A percentile compares a stretch with the other conserved stretches of the same genome.
Evolutionary conservation across 2,797 vertebrate genomes (phyloP).

Genomic region (Helarctos malayanus): DNA sequence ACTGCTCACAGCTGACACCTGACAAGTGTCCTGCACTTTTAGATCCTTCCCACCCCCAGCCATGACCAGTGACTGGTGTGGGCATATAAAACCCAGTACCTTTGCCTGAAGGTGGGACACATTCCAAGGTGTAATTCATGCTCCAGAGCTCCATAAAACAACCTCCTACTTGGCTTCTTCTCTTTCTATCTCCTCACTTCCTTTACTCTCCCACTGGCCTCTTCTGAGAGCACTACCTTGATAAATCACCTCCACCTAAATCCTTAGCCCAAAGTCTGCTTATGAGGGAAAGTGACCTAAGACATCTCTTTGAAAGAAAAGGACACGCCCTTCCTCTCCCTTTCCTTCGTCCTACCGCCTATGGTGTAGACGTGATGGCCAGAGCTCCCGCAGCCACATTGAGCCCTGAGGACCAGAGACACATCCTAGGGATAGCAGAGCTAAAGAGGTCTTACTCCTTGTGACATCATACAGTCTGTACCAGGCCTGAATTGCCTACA

Average conservation of each 20-base stretch:
- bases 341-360: background rate
- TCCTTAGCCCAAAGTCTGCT: background rate
- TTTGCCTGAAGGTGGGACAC: background rate
- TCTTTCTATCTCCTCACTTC: background rate
- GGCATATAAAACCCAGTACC: background rate
- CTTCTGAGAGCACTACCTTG: background rate
- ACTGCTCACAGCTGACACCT: background rate
- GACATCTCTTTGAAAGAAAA: background rate
- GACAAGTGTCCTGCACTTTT: background rate
- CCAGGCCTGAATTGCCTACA: background rate
- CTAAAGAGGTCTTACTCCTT: background rate
- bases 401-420: background rate
- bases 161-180: background rate
- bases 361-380: background rate
- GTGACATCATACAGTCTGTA: background rate
- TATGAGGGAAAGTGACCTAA: background rate
- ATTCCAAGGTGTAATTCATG: background rate
- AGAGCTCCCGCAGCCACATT: fast-evolving
- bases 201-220: background rate
- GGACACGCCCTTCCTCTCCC: background rate
- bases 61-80: background rate
- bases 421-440: background rate
- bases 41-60: background rate
- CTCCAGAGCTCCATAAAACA: background rate
- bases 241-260: background rate